phyloP scores from a whole-genome alignment of 1,140 invertebrate species.

The Sitophilus oryzae region DNA sequence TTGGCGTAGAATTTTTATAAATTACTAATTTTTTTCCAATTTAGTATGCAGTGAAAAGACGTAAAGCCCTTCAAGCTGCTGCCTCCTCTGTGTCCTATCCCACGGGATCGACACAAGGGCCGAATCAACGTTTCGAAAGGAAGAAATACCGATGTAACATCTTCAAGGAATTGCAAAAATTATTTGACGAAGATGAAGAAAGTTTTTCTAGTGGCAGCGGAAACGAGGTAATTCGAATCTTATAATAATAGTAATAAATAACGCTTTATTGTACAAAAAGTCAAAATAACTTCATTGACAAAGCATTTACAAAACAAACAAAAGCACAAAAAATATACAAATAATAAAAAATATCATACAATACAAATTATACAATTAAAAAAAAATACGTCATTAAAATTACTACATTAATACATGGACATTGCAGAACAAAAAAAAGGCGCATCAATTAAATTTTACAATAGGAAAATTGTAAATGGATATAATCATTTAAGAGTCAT shows the following conservation, averaged over 20 bases:
- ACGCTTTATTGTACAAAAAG: not conserved
- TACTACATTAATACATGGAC: too few species aligned
- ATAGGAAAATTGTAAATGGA: too few species aligned
- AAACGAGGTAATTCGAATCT: slow-evolving; percentile 9
- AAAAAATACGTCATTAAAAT: too few species aligned
- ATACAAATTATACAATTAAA: too few species aligned
- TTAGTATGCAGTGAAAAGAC: slow-evolving; percentile 40
- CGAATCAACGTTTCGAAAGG: slow-evolving; percentile 11
- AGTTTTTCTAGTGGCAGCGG: not conserved
- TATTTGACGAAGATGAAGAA: slow-evolving; percentile 37
- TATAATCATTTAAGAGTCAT: too few species aligned
- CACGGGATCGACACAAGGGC: slow-evolving; percentile 32
- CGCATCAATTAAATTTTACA: too few species aligned
- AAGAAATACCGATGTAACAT: slow-evolving; percentile 27
- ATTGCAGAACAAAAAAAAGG: too few species aligned
- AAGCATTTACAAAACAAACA: not conserved
- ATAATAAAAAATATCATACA: too few species aligned
- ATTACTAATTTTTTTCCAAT: not conserved
- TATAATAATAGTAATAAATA: not conserved
- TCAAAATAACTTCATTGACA: slow-evolving; percentile 11
- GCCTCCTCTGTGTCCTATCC: slow-evolving; percentile 34
- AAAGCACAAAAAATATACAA: too few species aligned
- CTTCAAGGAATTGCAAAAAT: slow-evolving; percentile 35
- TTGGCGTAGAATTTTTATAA: too few species aligned
- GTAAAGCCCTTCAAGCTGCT: slow-evolving; percentile 37